Conservation (phyloP, 2,113 vertebrate species). For the Nestor notabilis region DNA sequence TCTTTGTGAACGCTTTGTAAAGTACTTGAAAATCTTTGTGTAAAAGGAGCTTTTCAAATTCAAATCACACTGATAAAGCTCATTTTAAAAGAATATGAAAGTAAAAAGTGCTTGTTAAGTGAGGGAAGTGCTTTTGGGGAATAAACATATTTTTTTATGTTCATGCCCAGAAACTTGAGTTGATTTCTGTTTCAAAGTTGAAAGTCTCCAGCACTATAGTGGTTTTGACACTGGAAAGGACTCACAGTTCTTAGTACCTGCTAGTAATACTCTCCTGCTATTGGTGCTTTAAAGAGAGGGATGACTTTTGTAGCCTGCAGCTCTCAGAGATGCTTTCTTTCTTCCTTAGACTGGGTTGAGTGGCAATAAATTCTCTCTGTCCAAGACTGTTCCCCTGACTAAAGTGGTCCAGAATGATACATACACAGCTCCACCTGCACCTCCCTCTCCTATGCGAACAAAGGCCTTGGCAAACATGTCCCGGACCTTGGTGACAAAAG, state of each 20-base stretch:
- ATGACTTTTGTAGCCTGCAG: not conserved
- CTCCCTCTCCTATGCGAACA: conserved; percentile 73
- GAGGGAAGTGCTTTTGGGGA: not conserved
- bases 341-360: conserved; percentile 76
- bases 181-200: not conserved
- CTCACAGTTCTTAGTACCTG: not conserved
- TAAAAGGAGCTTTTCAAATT: not conserved
- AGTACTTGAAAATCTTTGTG: not conserved
- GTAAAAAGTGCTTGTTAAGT: not conserved
- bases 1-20: not conserved
- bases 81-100: not conserved
- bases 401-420: conserved; percentile 97
- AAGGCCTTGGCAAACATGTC: conserved; percentile 84
- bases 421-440: conserved; percentile 85
- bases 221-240: not conserved
- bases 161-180: not conserved
- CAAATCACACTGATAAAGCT: not conserved
- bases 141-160: not conserved
- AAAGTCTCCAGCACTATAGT: not conserved
- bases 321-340: not conserved
- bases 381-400: conserved; percentile 87
- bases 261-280: not conserved
- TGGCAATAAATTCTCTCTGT: conserved; percentile 83
- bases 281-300: not conserved
- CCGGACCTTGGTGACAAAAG: conserved; percentile 84